These are phyloP conservation scores for Tachyglossus aculeatus DNA, from an alignment of 2,797 vertebrate species.

Conservation along the genomic window DNA sequence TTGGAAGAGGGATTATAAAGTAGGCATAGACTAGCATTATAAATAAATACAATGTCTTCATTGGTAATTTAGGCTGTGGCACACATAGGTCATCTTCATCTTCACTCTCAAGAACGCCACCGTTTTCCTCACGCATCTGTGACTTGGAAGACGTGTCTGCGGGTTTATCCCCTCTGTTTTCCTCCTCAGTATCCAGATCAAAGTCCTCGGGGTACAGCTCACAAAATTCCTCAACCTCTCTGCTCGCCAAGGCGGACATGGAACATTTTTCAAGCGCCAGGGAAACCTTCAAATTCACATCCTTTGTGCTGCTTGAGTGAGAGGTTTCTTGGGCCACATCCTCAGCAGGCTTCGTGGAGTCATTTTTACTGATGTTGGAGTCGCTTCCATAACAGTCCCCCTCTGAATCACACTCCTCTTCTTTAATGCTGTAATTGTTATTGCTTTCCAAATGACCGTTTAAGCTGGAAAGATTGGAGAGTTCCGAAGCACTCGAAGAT, in stretches of 20 bases:
- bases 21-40: slow-evolving; percentile 87
- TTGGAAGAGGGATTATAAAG: slow-evolving; percentile 90
- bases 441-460: slow-evolving; percentile 86
- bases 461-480: slow-evolving; percentile 81
- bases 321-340: slow-evolving; percentile 64
- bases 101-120: slow-evolving; percentile 63
- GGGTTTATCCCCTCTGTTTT: slow-evolving; percentile 67
- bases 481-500: slow-evolving; percentile 92
- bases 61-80: slow-evolving; percentile 76
- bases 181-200: slow-evolving; percentile 80
- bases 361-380: slow-evolving; percentile 45
- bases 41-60: slow-evolving; percentile 83
- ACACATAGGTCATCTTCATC: slow-evolving; percentile 74
- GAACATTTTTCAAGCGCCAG: slow-evolving; percentile 89
- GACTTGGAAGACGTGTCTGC: slow-evolving; percentile 44
- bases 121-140: slow-evolving; percentile 50
- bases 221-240: slow-evolving; percentile 94
- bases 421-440: slow-evolving; percentile 96
- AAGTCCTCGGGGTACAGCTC: slow-evolving; percentile 91
- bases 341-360: slow-evolving; percentile 44
- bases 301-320: slow-evolving; percentile 69
- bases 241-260: slow-evolving; percentile 85
- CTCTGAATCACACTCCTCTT: slow-evolving; percentile 89
- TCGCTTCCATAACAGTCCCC: slow-evolving; percentile 69
- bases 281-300: slow-evolving; percentile 61